Evolutionary conservation across 2,888 invertebrate genomes (phyloP).

Genomic region (Copidosoma aretas): DNA sequence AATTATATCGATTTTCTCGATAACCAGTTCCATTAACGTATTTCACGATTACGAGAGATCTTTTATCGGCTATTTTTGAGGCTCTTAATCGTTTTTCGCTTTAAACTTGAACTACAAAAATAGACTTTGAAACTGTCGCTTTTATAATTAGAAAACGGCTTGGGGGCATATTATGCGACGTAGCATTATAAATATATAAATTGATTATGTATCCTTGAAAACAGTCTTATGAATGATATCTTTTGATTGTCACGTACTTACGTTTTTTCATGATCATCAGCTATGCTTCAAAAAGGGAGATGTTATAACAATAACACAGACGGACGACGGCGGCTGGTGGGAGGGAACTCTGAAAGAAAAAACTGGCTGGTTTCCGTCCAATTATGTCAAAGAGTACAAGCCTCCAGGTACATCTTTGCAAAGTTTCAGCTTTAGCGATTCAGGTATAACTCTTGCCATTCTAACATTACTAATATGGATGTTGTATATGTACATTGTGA

Average conservation of each 20-base stretch:
- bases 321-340: constrained; percentile 99
- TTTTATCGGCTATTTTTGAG: not conserved
- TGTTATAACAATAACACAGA: constrained; percentile 94
- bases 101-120: no score
- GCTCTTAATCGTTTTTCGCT: no score
- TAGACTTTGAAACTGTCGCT: no score
- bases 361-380: constrained; percentile 98
- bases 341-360: constrained; percentile 95
- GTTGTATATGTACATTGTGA: constrained; percentile 23
- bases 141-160: no score
- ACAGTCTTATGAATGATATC: not conserved
- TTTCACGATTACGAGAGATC: not conserved
- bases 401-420: constrained; percentile 63
- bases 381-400: constrained; percentile 92
- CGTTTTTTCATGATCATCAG: constrained; percentile 61
- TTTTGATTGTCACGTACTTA: no score
- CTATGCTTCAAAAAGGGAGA: constrained; percentile 95
- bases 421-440: constrained; percentile 39
- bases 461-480: constrained; percentile 46
- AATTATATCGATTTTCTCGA: not conserved
- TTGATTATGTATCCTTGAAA: not conserved
- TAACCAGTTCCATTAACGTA: not conserved
- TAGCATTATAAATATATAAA: no score
- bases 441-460: constrained; percentile 53
- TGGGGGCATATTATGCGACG: no score